A percentile compares a stretch with the other conserved stretches of the same genome.
Conservation (phyloP, 2,113 vertebrate species). For the Empidonax alnorum region DNA sequence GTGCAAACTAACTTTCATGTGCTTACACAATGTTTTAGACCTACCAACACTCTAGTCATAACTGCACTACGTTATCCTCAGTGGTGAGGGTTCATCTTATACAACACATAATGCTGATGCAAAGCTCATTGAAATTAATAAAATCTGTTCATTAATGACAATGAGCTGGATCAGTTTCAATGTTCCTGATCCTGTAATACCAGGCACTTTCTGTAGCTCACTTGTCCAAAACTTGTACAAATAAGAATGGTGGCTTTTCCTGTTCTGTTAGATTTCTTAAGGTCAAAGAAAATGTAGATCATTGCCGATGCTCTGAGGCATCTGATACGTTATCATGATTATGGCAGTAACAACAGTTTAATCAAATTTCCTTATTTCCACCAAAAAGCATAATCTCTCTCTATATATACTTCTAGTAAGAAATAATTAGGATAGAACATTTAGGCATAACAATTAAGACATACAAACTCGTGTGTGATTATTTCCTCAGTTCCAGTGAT, state of each 20-base stretch:
- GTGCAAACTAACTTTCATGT: not conserved
- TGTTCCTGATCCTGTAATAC: not conserved
- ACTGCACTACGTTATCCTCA: not conserved
- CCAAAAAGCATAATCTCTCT: not conserved
- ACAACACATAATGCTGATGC: not conserved
- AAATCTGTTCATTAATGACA: not conserved
- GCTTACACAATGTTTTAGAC: not conserved
- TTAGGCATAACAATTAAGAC: not conserved
- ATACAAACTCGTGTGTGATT: not conserved
- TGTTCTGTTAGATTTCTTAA: not conserved
- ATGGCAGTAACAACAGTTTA: not conserved
- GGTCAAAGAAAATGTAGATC: not conserved
- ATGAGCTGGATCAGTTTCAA: not conserved
- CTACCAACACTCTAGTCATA: not conserved
- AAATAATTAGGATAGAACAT: not conserved
- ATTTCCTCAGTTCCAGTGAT: not conserved
- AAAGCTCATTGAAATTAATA: not conserved
- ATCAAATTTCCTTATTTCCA: not conserved
- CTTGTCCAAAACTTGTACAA: not conserved
- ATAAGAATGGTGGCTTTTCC: not conserved
- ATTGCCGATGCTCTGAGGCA: not conserved
- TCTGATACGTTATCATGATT: not conserved
- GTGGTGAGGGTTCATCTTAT: not conserved
- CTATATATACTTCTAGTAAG: not conserved
- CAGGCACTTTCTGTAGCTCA: not conserved